Percentiles rank a stretch among this genome's conserved stretches.
Evolutionary conservation across 92 coral and sea anemone species (phyloP).

Genomic region (Meandrina meandrites): DNA sequence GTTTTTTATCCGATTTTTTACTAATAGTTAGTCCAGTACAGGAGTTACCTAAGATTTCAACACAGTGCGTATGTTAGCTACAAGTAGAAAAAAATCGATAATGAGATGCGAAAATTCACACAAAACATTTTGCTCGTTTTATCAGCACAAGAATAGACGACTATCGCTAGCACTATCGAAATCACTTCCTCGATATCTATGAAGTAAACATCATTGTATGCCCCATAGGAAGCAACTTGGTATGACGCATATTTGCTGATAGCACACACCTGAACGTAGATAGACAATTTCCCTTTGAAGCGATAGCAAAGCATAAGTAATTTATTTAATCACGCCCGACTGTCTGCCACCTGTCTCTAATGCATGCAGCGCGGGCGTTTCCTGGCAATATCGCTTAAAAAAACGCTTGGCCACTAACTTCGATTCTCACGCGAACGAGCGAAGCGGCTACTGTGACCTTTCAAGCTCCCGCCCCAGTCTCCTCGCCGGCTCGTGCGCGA

Average conservation of each 20-base stretch:
- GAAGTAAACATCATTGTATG: neutral
- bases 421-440: too few relatives aligned
- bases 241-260: neutral
- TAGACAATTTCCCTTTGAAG: neutral
- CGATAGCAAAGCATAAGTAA: neutral
- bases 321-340: neutral
- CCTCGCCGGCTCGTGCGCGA: too few relatives aligned
- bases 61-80: neutral
- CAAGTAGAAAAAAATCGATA: neutral
- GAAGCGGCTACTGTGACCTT: too few relatives aligned
- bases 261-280: neutral
- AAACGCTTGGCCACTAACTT: neutral
- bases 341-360: neutral
- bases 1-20: neutral
- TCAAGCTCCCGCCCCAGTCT: too few relatives aligned
- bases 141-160: neutral
- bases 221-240: neutral
- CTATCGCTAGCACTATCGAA: neutral
- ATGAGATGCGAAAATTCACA: neutral
- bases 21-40: neutral
- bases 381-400: neutral
- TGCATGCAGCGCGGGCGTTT: neutral
- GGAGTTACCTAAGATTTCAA: neutral
- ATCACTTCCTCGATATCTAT: neutral
- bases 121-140: neutral